Conservation (phyloP, 2,113 vertebrate genomes). For the Plectropomus leopardus region DNA sequence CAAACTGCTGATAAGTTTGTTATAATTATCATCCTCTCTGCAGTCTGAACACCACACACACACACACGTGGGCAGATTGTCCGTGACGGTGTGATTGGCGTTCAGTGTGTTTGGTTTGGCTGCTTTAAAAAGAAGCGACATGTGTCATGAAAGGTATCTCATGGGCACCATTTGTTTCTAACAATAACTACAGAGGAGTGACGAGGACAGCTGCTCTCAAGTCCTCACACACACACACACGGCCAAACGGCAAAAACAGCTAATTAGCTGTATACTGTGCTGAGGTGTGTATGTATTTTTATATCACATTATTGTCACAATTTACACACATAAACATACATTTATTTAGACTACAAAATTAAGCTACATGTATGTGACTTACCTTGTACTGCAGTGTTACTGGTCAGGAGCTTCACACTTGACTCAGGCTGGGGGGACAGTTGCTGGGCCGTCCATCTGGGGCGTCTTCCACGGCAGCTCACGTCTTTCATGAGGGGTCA, state of each 20-base stretch:
- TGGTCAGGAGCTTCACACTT: neutral
- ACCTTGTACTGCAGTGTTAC: neutral
- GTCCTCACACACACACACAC: constrained; percentile 21
- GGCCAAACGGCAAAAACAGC: constrained; percentile 1
- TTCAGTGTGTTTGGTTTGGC: neutral
- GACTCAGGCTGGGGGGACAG: neutral
- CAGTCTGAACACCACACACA: neutral
- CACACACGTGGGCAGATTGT: too few relatives aligned
- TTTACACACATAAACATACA: neutral
- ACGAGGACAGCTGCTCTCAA: constrained; percentile 65
- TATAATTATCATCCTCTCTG: neutral
- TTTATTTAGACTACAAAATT: neutral
- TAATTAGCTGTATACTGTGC: neutral
- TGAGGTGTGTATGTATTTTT: neutral
- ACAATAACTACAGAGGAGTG: constrained; percentile 77
- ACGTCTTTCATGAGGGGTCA: neutral
- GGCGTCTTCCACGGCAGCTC: neutral
- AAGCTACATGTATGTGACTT: neutral
- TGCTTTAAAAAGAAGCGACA: constrained; percentile 43
- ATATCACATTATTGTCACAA: neutral
- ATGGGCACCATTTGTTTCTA: constrained; percentile 73
- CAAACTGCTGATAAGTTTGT: too few relatives aligned
- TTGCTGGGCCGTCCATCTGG: neutral
- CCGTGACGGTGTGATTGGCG: neutral
- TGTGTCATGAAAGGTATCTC: constrained; percentile 62